These are phyloP conservation scores for human DNA, from an alignment of 2,113 vertebrate species.

Conservation along the genomic window DNA sequence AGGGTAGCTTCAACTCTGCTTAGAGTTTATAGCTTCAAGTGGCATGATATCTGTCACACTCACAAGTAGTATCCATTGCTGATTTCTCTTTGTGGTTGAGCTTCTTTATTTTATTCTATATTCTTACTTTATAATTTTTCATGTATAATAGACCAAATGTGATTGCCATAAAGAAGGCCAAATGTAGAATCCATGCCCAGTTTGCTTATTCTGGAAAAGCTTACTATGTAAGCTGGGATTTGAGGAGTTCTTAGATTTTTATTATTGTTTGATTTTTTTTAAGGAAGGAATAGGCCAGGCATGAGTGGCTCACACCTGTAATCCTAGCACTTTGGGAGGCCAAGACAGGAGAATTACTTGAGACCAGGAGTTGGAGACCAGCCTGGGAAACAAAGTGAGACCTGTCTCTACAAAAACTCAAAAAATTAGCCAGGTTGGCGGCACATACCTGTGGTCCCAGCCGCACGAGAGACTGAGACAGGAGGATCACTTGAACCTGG, in stretches of 20 bases:
- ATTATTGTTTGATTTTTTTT: neutral
- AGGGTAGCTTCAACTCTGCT: neutral
- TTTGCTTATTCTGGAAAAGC: neutral
- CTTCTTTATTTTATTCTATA: neutral
- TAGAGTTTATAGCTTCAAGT: neutral
- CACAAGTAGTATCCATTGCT: rapidly evolving
- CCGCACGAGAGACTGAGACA: too few relatives aligned
- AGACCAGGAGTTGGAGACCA: too few relatives aligned
- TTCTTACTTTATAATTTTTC: neutral
- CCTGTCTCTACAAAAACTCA: too few relatives aligned
- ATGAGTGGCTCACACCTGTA: too few relatives aligned
- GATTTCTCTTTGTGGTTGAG: neutral
- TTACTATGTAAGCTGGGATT: neutral
- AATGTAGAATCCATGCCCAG: neutral
- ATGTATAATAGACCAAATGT: neutral
- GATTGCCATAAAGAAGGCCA: neutral
- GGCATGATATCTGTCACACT: rapidly evolving
- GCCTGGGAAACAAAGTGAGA: too few relatives aligned
- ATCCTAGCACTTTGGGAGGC: too few relatives aligned
- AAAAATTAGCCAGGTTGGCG: too few relatives aligned
- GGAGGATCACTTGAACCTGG: too few relatives aligned
- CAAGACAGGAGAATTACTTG: too few relatives aligned
- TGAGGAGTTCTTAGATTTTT: neutral
- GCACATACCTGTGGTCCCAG: too few relatives aligned
- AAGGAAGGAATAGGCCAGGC: neutral